Evolutionary conservation across 2,797 vertebrate species (phyloP).

Genomic region (Dendrocincla fuliginosa): DNA sequence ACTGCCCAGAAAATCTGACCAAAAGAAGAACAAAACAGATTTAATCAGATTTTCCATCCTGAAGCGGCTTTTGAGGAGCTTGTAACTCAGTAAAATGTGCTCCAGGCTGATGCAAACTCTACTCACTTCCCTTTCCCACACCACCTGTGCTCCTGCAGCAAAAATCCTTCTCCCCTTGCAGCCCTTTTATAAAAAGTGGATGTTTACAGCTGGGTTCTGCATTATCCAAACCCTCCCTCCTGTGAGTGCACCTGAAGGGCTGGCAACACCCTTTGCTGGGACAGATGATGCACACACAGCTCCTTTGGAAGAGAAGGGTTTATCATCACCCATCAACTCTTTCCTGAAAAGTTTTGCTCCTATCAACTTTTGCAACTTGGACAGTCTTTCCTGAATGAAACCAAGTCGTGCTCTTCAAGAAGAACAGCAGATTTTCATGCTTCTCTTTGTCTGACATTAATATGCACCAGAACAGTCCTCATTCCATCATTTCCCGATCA

Average conservation of each 20-base stretch:
- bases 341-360: background rate
- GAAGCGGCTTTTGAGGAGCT: background rate
- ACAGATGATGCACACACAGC: background rate
- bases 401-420: background rate
- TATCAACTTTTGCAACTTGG: background rate
- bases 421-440: background rate
- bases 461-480: rapidly evolving
- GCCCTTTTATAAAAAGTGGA: background rate
- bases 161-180: background rate
- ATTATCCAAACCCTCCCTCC: background rate
- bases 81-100: background rate
- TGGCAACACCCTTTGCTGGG: background rate
- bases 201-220: background rate
- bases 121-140: background rate
- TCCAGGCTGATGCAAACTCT: background rate
- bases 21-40: background rate
- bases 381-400: background rate
- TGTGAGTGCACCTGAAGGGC: background rate
- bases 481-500: background rate
- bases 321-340: rapidly evolving
- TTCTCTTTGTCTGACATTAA: background rate
- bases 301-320: background rate
- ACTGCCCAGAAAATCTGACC: background rate
- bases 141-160: background rate
- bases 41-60: background rate